phyloP scores from a whole-genome alignment of 2,113 vertebrate species.

The Thinocorus orbignyianus region DNA sequence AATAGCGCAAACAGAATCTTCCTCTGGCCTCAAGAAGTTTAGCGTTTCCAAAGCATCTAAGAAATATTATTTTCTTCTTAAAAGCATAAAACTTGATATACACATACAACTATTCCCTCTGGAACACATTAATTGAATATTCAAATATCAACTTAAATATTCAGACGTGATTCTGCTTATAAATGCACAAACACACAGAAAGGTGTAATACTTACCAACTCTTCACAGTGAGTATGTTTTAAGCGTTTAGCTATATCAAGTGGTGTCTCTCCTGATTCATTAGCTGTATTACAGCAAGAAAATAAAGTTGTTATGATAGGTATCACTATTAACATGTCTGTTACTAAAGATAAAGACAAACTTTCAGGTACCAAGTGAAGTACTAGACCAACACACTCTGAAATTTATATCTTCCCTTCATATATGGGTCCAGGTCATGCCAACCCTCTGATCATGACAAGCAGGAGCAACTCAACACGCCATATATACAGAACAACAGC shows the following conservation, averaged over 20 bases:
- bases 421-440: not conserved
- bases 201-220: constrained; percentile 82
- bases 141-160: not conserved
- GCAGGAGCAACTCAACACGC: not conserved
- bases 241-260: constrained; percentile 91
- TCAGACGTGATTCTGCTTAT: not conserved
- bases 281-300: constrained; percentile 77
- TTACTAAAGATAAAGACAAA: not conserved
- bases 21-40: not conserved
- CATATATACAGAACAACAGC: not conserved
- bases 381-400: not conserved
- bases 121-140: not conserved
- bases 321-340: not conserved
- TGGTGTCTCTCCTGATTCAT: constrained; percentile 90
- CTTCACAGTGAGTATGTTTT: constrained; percentile 87
- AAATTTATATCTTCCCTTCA: not conserved
- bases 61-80: not conserved
- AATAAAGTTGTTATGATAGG: not conserved
- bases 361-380: not conserved
- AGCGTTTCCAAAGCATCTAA: not conserved
- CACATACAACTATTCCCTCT: not conserved
- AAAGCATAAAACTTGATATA: not conserved
- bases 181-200: not conserved
- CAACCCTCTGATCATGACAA: not conserved
- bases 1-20: not conserved